A percentile compares a stretch with the other conserved stretches of the same genome.
Conservation (phyloP, 2,888 invertebrate species). For the Theretra japonica region DNA sequence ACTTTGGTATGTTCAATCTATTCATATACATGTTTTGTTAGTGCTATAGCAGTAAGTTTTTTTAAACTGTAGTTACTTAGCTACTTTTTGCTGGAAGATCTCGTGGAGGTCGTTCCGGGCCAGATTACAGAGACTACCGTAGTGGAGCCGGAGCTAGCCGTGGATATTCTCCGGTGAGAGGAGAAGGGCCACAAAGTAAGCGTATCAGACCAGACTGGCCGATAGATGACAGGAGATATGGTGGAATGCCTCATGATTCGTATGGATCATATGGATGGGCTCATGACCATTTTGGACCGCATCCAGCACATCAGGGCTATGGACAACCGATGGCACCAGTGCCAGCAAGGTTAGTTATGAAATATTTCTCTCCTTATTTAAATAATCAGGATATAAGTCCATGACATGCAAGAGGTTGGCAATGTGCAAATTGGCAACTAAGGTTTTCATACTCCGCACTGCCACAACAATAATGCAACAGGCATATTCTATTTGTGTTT, state of each 20-base stretch:
- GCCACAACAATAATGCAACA: too few relatives aligned
- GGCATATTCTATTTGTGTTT: too few relatives aligned
- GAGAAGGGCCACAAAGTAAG: conserved; percentile 91
- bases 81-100: conserved; percentile 53
- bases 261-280: conserved; percentile 84
- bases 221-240: conserved; percentile 79
- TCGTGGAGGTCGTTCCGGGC: conserved; percentile 88
- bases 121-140: conserved; percentile 91
- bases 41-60: neutral
- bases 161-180: conserved; percentile 90
- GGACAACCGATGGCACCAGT: conserved; percentile 84
- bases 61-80: neutral
- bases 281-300: conserved; percentile 83
- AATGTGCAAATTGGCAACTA: too few relatives aligned
- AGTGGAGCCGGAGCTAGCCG: conserved; percentile 88
- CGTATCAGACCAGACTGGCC: conserved; percentile 91
- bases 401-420: too few relatives aligned
- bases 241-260: conserved; percentile 80
- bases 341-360: conserved; percentile 68
- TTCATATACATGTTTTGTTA: too few relatives aligned
- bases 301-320: conserved; percentile 86
- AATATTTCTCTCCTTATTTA: too few relatives aligned
- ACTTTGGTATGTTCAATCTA: too few relatives aligned
- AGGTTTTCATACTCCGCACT: too few relatives aligned
- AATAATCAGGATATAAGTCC: too few relatives aligned